Evolutionary conservation across 2,113 vertebrate species (phyloP).

Genomic region (Donacobius atricapilla): DNA sequence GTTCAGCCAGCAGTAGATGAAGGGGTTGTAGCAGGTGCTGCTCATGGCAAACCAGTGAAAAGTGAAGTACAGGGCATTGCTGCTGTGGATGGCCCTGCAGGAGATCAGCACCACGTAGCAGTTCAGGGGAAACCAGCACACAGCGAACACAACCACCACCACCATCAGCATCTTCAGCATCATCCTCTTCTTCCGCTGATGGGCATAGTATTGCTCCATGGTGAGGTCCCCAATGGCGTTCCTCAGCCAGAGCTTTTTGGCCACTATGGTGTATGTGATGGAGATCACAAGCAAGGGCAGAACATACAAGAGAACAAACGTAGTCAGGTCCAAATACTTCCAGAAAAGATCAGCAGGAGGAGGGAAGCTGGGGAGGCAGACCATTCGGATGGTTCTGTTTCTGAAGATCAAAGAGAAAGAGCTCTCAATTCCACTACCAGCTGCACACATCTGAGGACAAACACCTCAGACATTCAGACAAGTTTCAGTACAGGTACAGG

Average conservation of each 20-base stretch:
- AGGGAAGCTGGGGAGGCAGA: slow-evolving; percentile 78
- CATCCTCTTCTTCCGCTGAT: slow-evolving; percentile 77
- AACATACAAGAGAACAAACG: slow-evolving; percentile 77
- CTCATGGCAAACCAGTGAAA: slow-evolving; percentile 83
- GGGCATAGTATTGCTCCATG: slow-evolving; percentile 75
- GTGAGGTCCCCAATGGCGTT: slow-evolving; percentile 80
- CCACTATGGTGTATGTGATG: slow-evolving; percentile 70
- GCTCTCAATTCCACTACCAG: neutral
- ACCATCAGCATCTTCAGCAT: slow-evolving; percentile 80
- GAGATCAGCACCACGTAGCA: slow-evolving; percentile 78
- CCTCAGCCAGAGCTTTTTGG: slow-evolving; percentile 80
- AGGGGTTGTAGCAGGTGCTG: slow-evolving; percentile 82
- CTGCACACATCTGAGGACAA: neutral
- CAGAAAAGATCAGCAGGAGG: slow-evolving; percentile 77
- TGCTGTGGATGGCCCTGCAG: slow-evolving; percentile 74
- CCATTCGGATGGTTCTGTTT: slow-evolving; percentile 70
- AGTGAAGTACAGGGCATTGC: slow-evolving; percentile 74
- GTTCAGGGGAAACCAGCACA: slow-evolving; percentile 81
- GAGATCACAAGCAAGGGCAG: slow-evolving; percentile 77
- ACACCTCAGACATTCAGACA: neutral
- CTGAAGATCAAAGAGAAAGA: slow-evolving; percentile 56
- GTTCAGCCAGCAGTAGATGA: slow-evolving; percentile 82
- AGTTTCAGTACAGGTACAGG: neutral
- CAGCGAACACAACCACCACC: slow-evolving; percentile 75
- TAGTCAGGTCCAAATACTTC: slow-evolving; percentile 80